A percentile compares a stretch with the other conserved stretches of the same genome.
Evolutionary conservation across 2,113 vertebrate species (phyloP).

Genomic region (Ranitomeya imitator): DNA sequence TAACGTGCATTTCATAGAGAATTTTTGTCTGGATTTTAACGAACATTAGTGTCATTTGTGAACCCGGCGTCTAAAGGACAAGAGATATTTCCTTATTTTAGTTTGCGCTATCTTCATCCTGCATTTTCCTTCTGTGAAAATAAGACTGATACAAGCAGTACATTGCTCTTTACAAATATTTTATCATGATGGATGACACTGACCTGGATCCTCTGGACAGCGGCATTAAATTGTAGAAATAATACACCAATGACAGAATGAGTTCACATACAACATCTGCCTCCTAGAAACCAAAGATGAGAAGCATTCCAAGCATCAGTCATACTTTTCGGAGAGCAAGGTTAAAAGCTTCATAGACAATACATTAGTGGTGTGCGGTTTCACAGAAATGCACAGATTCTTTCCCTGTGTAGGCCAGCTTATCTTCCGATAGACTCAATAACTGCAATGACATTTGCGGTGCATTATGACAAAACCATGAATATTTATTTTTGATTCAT

Average conservation of each 20-base stretch:
- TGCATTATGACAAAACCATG: neutral
- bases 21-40: too few relatives aligned
- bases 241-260: conserved; percentile 94
- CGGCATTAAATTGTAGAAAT: conserved; percentile 99
- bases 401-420: neutral
- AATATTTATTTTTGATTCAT: neutral
- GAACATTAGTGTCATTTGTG: too few relatives aligned
- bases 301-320: conserved; percentile 16
- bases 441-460: neutral
- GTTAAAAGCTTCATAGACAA: neutral
- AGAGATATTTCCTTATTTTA: neutral
- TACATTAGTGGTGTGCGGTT: neutral
- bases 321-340: conserved; percentile 5
- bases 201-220: conserved; percentile 96
- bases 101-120: neutral
- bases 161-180: neutral
- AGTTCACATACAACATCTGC: conserved; percentile 94
- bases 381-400: neutral
- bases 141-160: neutral
- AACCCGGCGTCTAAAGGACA: too few relatives aligned
- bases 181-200: conserved; percentile 58
- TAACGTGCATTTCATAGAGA: too few relatives aligned
- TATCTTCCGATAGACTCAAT: neutral
- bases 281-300: conserved; percentile 75
- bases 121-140: neutral